A percentile compares a stretch with the other conserved stretches of the same genome.
These are phyloP conservation scores for Plectropomus leopardus DNA, from an alignment of 2,113 vertebrate genomes.

Conservation along the genomic window DNA sequence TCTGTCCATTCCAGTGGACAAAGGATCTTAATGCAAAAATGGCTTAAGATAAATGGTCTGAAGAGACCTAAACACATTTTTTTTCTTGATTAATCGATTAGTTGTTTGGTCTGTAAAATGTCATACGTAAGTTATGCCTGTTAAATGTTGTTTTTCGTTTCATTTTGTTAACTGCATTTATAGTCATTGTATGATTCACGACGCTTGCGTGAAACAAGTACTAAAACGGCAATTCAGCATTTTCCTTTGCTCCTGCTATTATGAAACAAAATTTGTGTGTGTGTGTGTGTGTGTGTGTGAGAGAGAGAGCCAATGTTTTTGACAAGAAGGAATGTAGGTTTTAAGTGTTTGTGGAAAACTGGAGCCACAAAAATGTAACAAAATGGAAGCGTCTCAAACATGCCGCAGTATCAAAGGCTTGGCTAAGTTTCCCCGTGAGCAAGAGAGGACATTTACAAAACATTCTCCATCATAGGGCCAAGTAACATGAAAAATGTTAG, in stretches of 20 bases:
- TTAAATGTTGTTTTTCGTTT: neutral
- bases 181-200: neutral
- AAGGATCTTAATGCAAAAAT: too few relatives aligned
- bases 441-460: conserved; percentile 1
- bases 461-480: neutral
- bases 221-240: neutral
- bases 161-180: neutral
- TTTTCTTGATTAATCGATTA: too few relatives aligned
- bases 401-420: conserved; percentile 9
- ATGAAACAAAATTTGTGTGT: too few relatives aligned
- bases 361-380: neutral
- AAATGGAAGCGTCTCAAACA: neutral
- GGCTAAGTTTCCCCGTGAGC: neutral
- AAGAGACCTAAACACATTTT: too few relatives aligned
- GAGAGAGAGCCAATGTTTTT: neutral
- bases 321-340: neutral
- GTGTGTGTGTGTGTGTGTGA: too few relatives aligned
- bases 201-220: neutral
- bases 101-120: too few relatives aligned
- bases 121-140: too few relatives aligned
- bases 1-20: too few relatives aligned
- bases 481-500: neutral
- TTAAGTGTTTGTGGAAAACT: neutral
- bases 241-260: neutral
- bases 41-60: too few relatives aligned